Conservation (phyloP, 2,113 vertebrate species). For the Sceloporus tristichus region DNA sequence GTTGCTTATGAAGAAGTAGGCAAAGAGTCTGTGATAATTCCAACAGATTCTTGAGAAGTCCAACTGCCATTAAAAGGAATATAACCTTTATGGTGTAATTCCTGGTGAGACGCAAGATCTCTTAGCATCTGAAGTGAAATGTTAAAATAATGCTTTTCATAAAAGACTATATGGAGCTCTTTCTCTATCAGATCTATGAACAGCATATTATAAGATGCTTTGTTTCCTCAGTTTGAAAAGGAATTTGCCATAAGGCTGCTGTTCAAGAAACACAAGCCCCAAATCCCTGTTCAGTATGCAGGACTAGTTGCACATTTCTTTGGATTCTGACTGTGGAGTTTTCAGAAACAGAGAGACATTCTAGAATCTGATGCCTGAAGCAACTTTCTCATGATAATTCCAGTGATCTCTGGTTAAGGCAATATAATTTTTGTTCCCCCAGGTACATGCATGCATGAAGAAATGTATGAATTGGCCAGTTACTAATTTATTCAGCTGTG, state of each 20-base stretch:
- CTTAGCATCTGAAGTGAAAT: neutral
- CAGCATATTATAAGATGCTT: neutral
- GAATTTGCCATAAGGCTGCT: neutral
- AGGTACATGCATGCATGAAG: neutral
- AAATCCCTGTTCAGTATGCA: neutral
- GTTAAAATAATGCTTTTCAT: neutral
- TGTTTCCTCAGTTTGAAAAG: neutral
- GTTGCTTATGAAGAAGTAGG: neutral
- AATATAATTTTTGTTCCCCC: neutral
- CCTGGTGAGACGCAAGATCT: neutral
- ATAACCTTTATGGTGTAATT: neutral
- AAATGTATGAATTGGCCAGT: neutral
- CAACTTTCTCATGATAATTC: neutral
- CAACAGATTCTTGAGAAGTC: neutral
- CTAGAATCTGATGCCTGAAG: constrained; percentile 3
- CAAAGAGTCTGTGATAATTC: neutral
- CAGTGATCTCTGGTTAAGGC: neutral
- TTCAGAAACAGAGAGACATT: neutral
- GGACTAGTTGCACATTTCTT: neutral
- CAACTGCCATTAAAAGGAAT: neutral
- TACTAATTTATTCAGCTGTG: neutral
- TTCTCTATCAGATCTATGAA: neutral
- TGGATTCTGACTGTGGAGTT: neutral
- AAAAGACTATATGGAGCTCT: neutral
- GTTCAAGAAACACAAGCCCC: neutral